Percentiles rank a stretch among this genome's conserved stretches.
phyloP scores from a whole-genome alignment of 2,888 invertebrate genomes.

The Timema podura region DNA sequence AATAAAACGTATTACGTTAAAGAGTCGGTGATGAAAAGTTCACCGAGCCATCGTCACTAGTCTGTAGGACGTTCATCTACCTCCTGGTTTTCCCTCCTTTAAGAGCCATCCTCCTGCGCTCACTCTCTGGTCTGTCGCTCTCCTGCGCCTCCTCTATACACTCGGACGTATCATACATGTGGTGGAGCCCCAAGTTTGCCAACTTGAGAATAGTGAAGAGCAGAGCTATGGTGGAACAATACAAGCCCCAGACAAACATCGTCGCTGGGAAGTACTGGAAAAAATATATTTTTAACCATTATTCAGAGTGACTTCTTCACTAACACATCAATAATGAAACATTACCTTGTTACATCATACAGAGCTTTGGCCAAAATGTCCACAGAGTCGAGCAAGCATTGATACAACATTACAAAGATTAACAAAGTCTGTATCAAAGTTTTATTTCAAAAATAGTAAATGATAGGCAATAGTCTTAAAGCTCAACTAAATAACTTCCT shows the following conservation, averaged over 20 bases:
- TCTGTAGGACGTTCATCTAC: constrained; percentile 13
- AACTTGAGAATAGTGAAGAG: constrained; percentile 81
- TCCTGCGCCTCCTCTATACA: constrained; percentile 60
- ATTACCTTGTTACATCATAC: no score
- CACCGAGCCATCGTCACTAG: not conserved
- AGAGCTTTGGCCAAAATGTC: no score
- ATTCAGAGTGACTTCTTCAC: no score
- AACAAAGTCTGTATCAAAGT: no score
- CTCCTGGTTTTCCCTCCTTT: constrained; percentile 27
- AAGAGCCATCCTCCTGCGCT: constrained; percentile 42
- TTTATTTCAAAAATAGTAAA: no score
- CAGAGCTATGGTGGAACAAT: constrained; percentile 74
- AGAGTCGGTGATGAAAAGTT: not conserved
- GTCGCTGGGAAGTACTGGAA: constrained; percentile 83
- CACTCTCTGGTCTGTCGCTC: constrained; percentile 45
- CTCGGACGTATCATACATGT: constrained; percentile 93
- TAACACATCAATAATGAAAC: no score
- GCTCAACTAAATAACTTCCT: no score
- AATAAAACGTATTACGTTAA: not conserved
- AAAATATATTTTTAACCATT: constrained; percentile 23
- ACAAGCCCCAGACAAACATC: constrained; percentile 78
- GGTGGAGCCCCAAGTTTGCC: constrained; percentile 84
- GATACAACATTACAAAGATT: no score
- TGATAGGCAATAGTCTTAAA: no score
- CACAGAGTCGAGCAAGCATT: no score